These are phyloP conservation scores for Varanus salvator DNA, from an alignment of 2,113 vertebrate species.

Conservation along the genomic window DNA sequence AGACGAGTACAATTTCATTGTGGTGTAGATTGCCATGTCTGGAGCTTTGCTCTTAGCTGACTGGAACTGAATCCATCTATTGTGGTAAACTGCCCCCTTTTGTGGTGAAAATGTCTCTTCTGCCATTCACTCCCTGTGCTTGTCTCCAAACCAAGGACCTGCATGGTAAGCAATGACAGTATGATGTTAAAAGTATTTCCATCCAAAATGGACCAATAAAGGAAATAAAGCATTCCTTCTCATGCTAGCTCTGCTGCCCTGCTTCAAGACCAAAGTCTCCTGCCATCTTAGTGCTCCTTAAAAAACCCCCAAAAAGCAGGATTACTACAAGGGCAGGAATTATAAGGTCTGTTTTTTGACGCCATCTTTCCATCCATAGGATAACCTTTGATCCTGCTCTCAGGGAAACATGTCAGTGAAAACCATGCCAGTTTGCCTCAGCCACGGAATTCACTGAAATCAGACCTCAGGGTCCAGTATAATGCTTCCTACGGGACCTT, in stretches of 20 bases:
- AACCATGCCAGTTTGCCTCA: background rate
- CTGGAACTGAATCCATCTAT: background rate
- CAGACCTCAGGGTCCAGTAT: background rate
- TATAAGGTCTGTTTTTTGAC: background rate
- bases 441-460: background rate
- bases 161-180: background rate
- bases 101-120: slow-evolving; percentile 13
- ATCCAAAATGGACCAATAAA: background rate
- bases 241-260: background rate
- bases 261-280: too few species aligned
- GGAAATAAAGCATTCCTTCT: background rate
- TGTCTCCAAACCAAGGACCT: background rate
- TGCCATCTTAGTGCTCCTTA: background rate
- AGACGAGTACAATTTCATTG: slow-evolving; percentile 40
- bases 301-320: too few species aligned
- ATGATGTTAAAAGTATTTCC: too few species aligned
- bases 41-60: background rate
- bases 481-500: background rate
- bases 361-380: background rate
- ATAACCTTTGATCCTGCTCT: background rate
- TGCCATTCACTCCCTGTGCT: background rate
- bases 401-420: background rate
- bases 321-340: background rate
- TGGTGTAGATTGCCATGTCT: background rate
- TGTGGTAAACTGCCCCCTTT: background rate